These are phyloP conservation scores for Bathynomus jamesi DNA, from an alignment of 1,140 invertebrate species.

Conservation along the genomic window DNA sequence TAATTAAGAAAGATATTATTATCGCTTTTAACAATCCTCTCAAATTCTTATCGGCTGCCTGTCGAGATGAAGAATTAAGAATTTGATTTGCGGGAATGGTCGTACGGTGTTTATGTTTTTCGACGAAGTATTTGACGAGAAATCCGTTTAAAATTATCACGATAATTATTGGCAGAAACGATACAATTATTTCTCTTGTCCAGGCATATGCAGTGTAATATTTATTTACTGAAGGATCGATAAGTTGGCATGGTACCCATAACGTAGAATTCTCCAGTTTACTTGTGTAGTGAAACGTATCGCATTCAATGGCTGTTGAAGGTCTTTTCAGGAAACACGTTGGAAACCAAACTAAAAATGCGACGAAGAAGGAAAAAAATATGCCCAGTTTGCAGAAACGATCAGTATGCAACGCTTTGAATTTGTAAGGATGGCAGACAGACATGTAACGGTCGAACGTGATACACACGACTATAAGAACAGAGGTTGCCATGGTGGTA, in stretches of 20 bases:
- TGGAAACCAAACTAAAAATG: conserved; percentile 21
- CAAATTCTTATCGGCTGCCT: conserved; percentile 38
- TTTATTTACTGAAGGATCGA: conserved; percentile 3
- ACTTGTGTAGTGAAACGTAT: neutral
- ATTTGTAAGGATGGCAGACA: conserved; percentile 39
- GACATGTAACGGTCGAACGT: conserved; percentile 41
- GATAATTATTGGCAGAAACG: conserved; percentile 39
- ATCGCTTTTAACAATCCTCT: conserved; percentile 38
- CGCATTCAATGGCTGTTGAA: conserved; percentile 9
- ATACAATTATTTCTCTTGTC: conserved; percentile 38
- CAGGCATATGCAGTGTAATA: conserved; percentile 37
- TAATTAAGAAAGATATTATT: conserved; percentile 39
- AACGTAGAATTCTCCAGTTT: conserved; percentile 8
- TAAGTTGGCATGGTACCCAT: conserved; percentile 31
- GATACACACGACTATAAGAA: conserved; percentile 39
- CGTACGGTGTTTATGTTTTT: conserved; percentile 10
- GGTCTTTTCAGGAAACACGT: conserved; percentile 15
- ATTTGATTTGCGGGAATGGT: neutral
- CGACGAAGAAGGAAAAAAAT: neutral
- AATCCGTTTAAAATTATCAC: conserved; percentile 38
- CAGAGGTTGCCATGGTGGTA: conserved; percentile 39
- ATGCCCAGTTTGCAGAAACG: conserved; percentile 36
- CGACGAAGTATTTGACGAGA: conserved; percentile 31
- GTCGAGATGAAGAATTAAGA: conserved; percentile 1
- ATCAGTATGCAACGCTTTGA: conserved; percentile 39